phyloP scores from a whole-genome alignment of 2,797 vertebrate species.

The Aeoliscus strigatus region DNA sequence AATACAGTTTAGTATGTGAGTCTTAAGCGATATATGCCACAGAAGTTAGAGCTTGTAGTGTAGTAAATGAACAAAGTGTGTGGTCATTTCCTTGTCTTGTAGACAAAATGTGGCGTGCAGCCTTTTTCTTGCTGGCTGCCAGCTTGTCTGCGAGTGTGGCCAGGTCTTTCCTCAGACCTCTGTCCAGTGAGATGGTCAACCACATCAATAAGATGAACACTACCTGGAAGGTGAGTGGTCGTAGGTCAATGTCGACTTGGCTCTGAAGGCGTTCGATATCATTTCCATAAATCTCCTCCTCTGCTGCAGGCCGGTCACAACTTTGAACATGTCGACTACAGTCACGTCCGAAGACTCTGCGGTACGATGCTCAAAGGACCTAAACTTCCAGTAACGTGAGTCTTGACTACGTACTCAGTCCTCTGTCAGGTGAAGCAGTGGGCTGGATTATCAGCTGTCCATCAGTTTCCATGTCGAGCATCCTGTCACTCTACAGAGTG shows the following conservation, averaged over 20 bases:
- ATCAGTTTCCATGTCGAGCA: too few species aligned
- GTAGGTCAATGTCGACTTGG: too few species aligned
- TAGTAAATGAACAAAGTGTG: too few species aligned
- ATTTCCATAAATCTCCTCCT: background rate
- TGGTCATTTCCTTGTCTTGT: too few species aligned
- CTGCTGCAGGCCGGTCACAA: constrained; percentile 85
- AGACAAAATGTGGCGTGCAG: constrained; percentile 75
- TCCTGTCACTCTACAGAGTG: too few species aligned
- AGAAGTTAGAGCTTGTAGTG: too few species aligned
- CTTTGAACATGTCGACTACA: constrained; percentile 80
- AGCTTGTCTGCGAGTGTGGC: constrained; percentile 67
- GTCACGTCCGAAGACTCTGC: constrained; percentile 85
- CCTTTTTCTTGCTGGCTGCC: constrained; percentile 72
- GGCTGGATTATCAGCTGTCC: too few species aligned
- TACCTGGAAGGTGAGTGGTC: constrained; percentile 91
- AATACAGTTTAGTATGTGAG: too few species aligned
- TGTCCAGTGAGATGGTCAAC: constrained; percentile 85
- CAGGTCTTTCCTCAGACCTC: constrained; percentile 66
- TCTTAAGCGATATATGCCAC: too few species aligned
- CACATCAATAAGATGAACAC: constrained; percentile 91
- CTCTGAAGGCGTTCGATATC: background rate
- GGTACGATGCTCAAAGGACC: constrained; percentile 85
- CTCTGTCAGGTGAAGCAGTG: too few species aligned
- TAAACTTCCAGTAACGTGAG: constrained; percentile 86
- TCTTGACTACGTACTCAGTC: too few species aligned